Evolutionary conservation across 2,113 vertebrate genomes (phyloP).

Genomic region (Morone chrysops): DNA sequence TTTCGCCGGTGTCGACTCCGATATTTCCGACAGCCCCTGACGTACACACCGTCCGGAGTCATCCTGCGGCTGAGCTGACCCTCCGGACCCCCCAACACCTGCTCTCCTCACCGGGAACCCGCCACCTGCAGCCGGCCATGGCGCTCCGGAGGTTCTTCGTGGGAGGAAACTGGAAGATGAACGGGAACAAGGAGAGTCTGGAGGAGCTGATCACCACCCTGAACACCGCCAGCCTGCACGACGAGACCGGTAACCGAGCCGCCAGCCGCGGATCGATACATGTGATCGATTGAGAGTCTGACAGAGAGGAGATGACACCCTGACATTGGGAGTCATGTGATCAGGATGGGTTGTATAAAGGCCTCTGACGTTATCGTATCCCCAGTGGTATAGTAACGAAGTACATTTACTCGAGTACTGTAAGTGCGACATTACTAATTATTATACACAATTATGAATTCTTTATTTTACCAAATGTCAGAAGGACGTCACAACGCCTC

Average conservation of each 20-base stretch:
- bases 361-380: slow-evolving; percentile 17
- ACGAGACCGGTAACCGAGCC: slow-evolving; percentile 84
- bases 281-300: background rate
- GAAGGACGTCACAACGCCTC: no score
- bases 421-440: background rate
- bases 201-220: slow-evolving; percentile 86
- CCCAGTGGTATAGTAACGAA: background rate
- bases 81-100: background rate
- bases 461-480: no score
- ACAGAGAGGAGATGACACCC: background rate
- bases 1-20: background rate
- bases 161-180: slow-evolving; percentile 96
- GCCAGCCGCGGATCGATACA: no score
- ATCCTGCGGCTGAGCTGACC: background rate
- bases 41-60: background rate
- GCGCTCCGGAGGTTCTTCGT: slow-evolving; percentile 90
- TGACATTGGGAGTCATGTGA: slow-evolving; percentile 45
- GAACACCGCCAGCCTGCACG: slow-evolving; percentile 87
- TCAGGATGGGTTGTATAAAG: slow-evolving; percentile 17
- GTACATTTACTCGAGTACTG: background rate
- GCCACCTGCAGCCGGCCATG: slow-evolving; percentile 42
- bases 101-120: slow-evolving; percentile 2
- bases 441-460: no score
- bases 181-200: slow-evolving; percentile 88
- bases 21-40: slow-evolving; percentile 37